Evolutionary conservation across 2,113 vertebrate genomes (phyloP).

Genomic region (Chionodraco myersi): DNA sequence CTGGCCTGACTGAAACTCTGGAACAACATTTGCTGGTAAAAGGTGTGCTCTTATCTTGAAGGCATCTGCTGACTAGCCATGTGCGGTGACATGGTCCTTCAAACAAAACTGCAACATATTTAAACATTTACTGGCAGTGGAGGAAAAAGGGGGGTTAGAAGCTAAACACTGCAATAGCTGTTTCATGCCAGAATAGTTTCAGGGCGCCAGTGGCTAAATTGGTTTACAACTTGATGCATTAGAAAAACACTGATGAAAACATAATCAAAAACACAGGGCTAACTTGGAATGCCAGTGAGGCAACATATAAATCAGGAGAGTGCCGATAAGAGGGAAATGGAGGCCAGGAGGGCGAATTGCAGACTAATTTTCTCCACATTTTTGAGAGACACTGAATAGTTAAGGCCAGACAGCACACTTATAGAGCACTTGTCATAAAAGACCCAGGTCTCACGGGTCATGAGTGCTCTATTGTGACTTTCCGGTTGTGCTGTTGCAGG

Average conservation of each 20-base stretch:
- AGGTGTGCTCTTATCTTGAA: conserved; percentile 71
- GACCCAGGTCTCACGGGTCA: conserved; percentile 40
- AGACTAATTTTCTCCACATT: conserved; percentile 64
- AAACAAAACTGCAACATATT: conserved; percentile 80
- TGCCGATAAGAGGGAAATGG: conserved; percentile 51
- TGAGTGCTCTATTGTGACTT: conserved; percentile 51
- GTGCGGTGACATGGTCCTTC: conserved; percentile 68
- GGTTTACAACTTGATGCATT: conserved; percentile 81
- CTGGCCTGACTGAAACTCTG: conserved; percentile 31
- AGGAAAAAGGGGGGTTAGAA: conserved; percentile 39
- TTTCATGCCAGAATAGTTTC: conserved; percentile 81
- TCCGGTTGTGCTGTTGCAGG: conserved; percentile 37
- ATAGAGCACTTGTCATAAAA: conserved; percentile 61
- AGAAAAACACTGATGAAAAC: conserved; percentile 79
- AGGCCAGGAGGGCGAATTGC: conserved; percentile 35
- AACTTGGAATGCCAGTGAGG: conserved; percentile 56
- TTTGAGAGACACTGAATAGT: conserved; percentile 60
- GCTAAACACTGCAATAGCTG: conserved; percentile 73
- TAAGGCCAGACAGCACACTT: conserved; percentile 66
- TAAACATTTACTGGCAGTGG: conserved; percentile 80
- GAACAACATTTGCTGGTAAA: conserved; percentile 39
- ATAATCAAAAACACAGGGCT: conserved; percentile 76
- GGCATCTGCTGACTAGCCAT: conserved; percentile 74
- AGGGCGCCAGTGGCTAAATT: conserved; percentile 83
- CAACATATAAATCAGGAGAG: conserved; percentile 63